Percentiles rank a stretch among this genome's conserved stretches.
Conservation (phyloP, 2,797 vertebrate species). For the Gallirallus australis region DNA sequence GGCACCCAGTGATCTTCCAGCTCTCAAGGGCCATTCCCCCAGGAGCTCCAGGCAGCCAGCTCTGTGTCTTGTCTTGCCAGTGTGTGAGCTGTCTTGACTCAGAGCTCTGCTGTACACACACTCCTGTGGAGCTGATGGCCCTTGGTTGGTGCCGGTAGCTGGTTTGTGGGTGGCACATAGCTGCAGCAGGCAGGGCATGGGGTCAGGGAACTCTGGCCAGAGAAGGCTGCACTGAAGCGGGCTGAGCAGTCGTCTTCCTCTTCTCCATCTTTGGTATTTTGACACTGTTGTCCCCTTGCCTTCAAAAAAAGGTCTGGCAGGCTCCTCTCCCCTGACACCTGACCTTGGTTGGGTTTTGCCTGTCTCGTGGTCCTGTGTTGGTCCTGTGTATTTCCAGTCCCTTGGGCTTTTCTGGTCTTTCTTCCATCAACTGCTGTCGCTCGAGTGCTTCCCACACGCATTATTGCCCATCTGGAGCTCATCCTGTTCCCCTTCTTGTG, state of each 20-base stretch:
- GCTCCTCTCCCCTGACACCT: neutral
- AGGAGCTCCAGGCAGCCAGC: too few species aligned
- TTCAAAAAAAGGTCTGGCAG: neutral
- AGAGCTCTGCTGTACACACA: neutral
- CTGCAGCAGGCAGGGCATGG: neutral
- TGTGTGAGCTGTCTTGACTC: neutral
- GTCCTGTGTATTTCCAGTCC: neutral
- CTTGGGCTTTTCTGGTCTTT: neutral
- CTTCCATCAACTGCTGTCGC: neutral
- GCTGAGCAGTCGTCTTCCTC: neutral
- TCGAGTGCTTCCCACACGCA: neutral
- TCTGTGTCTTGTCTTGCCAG: too few species aligned
- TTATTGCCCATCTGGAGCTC: neutral
- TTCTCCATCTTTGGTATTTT: neutral
- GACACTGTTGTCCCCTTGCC: neutral
- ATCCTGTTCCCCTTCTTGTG: neutral
- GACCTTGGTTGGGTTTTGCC: neutral
- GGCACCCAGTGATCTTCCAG: neutral
- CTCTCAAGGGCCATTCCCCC: neutral
- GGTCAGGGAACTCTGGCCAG: neutral
- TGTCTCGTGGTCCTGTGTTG: neutral
- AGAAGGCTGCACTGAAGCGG: neutral
- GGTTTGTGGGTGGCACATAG: neutral
- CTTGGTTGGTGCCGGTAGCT: neutral
- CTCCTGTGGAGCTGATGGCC: neutral